Conservation (phyloP, 2,888 invertebrate species). For the Leucophenga maculata region DNA sequence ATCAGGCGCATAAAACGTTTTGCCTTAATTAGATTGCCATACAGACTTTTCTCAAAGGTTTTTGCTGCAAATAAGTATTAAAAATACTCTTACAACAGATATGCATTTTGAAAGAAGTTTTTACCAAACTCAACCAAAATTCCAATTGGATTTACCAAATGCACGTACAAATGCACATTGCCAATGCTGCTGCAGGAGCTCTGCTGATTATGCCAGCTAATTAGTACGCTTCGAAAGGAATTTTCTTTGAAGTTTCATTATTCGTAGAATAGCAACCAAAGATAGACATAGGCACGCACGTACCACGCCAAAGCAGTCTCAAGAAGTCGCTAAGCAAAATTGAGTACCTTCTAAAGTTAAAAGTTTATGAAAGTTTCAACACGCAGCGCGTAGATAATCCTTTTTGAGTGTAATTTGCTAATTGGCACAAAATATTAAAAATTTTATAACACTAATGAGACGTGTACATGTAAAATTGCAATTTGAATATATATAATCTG, state of each 20-base stretch:
- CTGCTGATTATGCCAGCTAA: not conserved
- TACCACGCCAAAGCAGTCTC: not conserved
- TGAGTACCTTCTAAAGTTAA: not conserved
- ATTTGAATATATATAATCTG: not conserved
- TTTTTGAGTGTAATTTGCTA: not conserved
- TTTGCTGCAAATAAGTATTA: no score
- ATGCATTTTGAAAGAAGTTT: not conserved
- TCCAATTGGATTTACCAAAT: conserved; percentile 12
- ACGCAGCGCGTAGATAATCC: not conserved
- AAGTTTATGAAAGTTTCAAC: conserved; percentile 1
- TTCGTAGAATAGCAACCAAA: not conserved
- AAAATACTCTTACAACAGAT: no score
- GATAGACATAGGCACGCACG: conserved; percentile 7
- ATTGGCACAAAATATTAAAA: conserved; percentile 23
- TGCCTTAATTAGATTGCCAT: no score
- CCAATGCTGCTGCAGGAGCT: no score
- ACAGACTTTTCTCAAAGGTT: no score
- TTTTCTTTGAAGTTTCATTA: conserved; percentile 13
- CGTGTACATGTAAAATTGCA: conserved; percentile 2
- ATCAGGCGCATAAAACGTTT: no score
- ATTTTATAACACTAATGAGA: conserved; percentile 11
- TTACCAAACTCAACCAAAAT: not conserved
- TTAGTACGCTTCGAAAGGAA: not conserved
- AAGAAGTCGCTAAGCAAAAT: not conserved
- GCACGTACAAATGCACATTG: not conserved